phyloP scores from a whole-genome alignment of 2,888 invertebrate species.

The Cryptus armator region DNA sequence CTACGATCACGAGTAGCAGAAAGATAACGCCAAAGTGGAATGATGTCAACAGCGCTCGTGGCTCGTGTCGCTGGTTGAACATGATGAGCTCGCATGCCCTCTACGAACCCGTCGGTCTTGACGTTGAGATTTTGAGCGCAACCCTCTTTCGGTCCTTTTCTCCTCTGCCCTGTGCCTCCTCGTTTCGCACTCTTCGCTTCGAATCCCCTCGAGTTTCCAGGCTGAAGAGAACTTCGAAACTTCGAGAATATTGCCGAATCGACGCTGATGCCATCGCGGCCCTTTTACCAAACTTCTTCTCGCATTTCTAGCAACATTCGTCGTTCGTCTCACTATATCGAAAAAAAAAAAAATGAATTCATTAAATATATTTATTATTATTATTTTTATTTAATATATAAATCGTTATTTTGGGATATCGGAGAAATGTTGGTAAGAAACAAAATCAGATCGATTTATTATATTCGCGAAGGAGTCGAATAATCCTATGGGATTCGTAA shows the following conservation, averaged over 20 bases:
- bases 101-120: conserved; percentile 80
- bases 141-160: conserved; percentile 67
- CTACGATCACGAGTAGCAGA: conserved; percentile 76
- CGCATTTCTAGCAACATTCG: conserved; percentile 62
- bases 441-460: conserved; percentile 24
- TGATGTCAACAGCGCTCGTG: conserved; percentile 80
- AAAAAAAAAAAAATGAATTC: conserved; percentile 8
- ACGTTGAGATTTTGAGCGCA: conserved; percentile 70
- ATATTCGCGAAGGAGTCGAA: not conserved
- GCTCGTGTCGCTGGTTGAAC: conserved; percentile 82
- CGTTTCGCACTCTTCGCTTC: conserved; percentile 51
- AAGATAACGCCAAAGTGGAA: conserved; percentile 75
- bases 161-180: not conserved
- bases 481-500: conserved; percentile 70
- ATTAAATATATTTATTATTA: no score
- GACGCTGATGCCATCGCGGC: conserved; percentile 65
- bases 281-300: conserved; percentile 63
- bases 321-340: conserved; percentile 37
- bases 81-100: conserved; percentile 84
- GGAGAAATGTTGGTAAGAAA: conserved; percentile 46
- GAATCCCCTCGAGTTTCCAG: conserved; percentile 70
- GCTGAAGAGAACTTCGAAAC: conserved; percentile 47
- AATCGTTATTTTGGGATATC: not conserved
- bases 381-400: not conserved
- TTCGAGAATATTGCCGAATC: conserved; percentile 41